A percentile compares a stretch with the other conserved stretches of the same genome.
These are phyloP conservation scores for Panzeria rudis DNA, from an alignment of 2,888 invertebrate species.

Conservation along the genomic window DNA sequence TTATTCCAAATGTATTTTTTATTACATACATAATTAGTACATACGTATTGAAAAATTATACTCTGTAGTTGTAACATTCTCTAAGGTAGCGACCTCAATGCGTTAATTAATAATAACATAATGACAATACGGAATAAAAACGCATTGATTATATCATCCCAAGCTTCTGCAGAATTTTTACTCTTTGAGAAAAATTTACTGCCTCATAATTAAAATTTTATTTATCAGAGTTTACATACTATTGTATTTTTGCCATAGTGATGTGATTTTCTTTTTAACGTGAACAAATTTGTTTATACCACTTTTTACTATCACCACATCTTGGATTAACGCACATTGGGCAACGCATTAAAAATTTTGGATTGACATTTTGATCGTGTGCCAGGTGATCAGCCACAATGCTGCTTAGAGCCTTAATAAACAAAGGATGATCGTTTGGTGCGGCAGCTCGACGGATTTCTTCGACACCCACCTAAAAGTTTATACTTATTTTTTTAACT, in stretches of 20 bases:
- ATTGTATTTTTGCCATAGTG: neutral
- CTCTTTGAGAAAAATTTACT: neutral
- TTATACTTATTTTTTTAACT: too few species aligned
- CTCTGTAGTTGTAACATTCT: too few species aligned
- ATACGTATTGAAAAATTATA: too few species aligned
- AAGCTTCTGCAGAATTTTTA: neutral
- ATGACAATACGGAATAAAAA: neutral
- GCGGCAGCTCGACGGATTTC: constrained; percentile 93
- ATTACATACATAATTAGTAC: too few species aligned
- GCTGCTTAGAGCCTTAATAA: constrained; percentile 93
- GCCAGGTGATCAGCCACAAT: constrained; percentile 90
- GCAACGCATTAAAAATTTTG: constrained; percentile 93
- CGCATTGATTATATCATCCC: neutral
- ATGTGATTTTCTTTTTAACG: constrained; percentile 13
- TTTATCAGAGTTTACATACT: neutral
- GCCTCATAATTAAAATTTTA: neutral
- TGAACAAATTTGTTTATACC: constrained; percentile 85
- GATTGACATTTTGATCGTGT: constrained; percentile 86
- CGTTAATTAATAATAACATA: neutral
- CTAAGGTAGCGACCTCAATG: too few species aligned
- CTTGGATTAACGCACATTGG: constrained; percentile 91
- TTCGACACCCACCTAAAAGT: constrained; percentile 89
- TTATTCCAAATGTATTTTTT: too few species aligned
- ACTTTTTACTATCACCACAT: constrained; percentile 90
- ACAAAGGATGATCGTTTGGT: constrained; percentile 96